Conservation (phyloP, 35 echinoderm and acorn worm genomes). For the Nesometra sesokonis region DNA sequence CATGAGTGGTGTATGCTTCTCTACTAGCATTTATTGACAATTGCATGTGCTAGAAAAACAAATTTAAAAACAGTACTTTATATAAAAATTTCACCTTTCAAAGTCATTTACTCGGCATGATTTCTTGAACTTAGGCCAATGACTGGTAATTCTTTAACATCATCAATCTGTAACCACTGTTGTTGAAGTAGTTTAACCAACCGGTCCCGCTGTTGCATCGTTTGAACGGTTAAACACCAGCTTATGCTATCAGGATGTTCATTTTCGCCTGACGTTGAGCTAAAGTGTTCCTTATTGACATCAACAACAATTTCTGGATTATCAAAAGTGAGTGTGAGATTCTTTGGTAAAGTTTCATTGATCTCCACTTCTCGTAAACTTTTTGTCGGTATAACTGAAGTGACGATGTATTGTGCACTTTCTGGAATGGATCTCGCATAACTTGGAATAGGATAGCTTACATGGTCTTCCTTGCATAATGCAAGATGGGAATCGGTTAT, state of each 20-base stretch:
- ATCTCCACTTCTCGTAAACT: slow-evolving; percentile 63
- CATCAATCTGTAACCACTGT: slow-evolving; percentile 72
- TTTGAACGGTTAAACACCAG: slow-evolving; percentile 67
- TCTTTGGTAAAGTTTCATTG: slow-evolving; percentile 57
- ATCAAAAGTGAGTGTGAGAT: slow-evolving; percentile 79
- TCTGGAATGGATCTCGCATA: slow-evolving; percentile 75
- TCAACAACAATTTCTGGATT: slow-evolving; percentile 85
- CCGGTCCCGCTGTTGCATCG: slow-evolving; percentile 73
- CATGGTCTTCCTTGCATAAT: slow-evolving; percentile 75
- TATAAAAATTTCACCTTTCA: neutral
- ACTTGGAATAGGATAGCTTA: slow-evolving; percentile 83
- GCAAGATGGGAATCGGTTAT: slow-evolving; percentile 69
- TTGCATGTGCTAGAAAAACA: too few species aligned
- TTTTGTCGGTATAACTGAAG: slow-evolving; percentile 32
- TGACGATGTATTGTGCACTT: slow-evolving; percentile 48
- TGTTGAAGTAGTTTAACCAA: slow-evolving; percentile 71
- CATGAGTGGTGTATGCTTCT: too few species aligned
- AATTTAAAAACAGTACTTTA: too few species aligned
- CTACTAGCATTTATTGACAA: too few species aligned
- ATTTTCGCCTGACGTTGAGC: slow-evolving; percentile 18
- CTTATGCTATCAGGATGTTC: slow-evolving; percentile 31
- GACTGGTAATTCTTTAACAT: neutral
- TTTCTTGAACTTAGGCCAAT: neutral
- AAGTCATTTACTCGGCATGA: neutral
- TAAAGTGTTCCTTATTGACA: slow-evolving; percentile 76